A percentile compares a stretch with the other conserved stretches of the same genome.
Evolutionary conservation across 2,797 vertebrate species (phyloP).

Genomic region (Lerista edwardsae): DNA sequence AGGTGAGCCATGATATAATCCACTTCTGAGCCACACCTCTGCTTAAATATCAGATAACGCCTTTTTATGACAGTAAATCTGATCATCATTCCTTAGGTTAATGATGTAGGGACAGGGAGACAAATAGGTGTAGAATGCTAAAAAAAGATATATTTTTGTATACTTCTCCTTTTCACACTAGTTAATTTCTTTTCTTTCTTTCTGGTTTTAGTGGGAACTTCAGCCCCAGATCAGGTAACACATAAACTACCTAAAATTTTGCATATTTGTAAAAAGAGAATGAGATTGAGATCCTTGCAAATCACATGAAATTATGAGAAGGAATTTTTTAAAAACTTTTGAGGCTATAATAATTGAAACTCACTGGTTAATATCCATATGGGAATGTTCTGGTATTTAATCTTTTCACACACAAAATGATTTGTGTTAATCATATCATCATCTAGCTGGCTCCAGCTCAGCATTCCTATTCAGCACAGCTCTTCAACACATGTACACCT

Average conservation of each 20-base stretch:
- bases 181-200: slow-evolving; percentile 69
- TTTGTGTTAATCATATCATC: neutral
- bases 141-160: slow-evolving; percentile 6
- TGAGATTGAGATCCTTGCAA: neutral
- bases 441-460: neutral
- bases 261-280: slow-evolving; percentile 15
- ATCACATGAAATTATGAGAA: neutral
- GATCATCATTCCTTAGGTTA: neutral
- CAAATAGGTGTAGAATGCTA: neutral
- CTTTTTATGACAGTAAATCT: neutral
- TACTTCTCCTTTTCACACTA: slow-evolving; percentile 21
- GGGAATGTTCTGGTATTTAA: neutral
- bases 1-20: neutral
- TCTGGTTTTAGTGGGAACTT: slow-evolving; percentile 85
- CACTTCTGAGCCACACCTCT: neutral
- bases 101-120: neutral
- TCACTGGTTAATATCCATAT: neutral
- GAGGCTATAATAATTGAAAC: neutral
- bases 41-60: slow-evolving; percentile 21
- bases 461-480: neutral
- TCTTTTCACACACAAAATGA: neutral
- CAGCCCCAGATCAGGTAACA: slow-evolving; percentile 88
- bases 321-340: neutral
- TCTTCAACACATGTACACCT: neutral
- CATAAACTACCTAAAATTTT: slow-evolving; percentile 67